These are phyloP conservation scores for Oxyscelio sp. DNA, from an alignment of 2,888 invertebrate genomes.

Conservation along the genomic window DNA sequence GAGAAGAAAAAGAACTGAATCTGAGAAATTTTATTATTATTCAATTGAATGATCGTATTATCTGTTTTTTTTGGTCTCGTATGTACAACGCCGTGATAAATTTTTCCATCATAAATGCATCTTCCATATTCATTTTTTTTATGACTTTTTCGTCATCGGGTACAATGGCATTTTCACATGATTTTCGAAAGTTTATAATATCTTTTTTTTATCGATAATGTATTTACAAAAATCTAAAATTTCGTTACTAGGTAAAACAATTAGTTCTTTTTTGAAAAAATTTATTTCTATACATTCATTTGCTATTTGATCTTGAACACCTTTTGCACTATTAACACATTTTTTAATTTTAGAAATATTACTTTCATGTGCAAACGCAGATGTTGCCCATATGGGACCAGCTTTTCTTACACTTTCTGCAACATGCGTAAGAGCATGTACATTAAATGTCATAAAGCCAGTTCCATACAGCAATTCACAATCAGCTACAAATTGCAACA, in stretches of 20 bases:
- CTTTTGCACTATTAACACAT: constrained; percentile 59
- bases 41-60: constrained; percentile 23
- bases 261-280: constrained; percentile 14
- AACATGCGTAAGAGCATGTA: constrained; percentile 65
- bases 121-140: constrained; percentile 10
- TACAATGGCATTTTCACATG: constrained; percentile 31
- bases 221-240: background rate
- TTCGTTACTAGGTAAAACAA: background rate
- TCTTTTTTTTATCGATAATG: background rate
- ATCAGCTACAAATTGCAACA: constrained; percentile 57
- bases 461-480: constrained; percentile 65
- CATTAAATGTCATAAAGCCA: constrained; percentile 72
- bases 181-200: constrained; percentile 15
- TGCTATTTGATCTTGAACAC: constrained; percentile 62
- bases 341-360: constrained; percentile 57
- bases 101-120: constrained; percentile 16
- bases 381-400: constrained; percentile 72
- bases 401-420: constrained; percentile 49
- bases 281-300: constrained; percentile 30
- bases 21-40: constrained; percentile 19
- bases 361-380: constrained; percentile 68
- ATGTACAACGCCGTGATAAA: constrained; percentile 12
- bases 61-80: constrained; percentile 19
- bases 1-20: constrained; percentile 32
- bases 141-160: constrained; percentile 4